Conservation (phyloP, 2,888 invertebrate genomes). For the Itoplectis maculator region DNA sequence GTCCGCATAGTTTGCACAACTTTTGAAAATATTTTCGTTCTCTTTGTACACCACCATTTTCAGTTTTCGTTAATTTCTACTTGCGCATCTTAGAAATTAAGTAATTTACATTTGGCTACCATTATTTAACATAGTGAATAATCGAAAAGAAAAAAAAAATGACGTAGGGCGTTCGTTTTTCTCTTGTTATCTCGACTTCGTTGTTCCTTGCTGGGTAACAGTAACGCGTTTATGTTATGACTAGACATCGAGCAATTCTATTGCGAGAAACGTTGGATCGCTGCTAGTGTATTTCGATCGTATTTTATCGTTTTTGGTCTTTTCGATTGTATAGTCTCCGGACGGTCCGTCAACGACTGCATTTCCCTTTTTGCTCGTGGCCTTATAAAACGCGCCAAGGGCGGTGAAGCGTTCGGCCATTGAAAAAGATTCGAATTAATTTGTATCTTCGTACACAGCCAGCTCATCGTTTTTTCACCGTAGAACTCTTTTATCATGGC, state of each 20-base stretch:
- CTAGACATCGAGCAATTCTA: constrained; percentile 46
- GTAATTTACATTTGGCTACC: constrained; percentile 1
- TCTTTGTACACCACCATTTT: constrained; percentile 20
- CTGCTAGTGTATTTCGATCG: too few relatives aligned
- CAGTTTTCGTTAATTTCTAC: not conserved
- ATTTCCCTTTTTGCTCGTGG: too few relatives aligned
- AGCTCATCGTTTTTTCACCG: too few relatives aligned
- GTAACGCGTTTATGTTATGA: constrained; percentile 33
- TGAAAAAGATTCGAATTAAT: too few relatives aligned
- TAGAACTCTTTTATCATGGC: too few relatives aligned
- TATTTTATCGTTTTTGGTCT: too few relatives aligned
- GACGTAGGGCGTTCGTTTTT: not conserved
- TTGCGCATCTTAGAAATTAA: not conserved
- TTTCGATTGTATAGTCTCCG: too few relatives aligned
- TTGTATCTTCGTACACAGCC: too few relatives aligned
- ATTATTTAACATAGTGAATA: not conserved
- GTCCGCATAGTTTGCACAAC: not conserved
- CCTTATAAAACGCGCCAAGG: too few relatives aligned
- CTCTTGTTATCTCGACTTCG: constrained; percentile 26
- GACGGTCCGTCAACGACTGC: too few relatives aligned
- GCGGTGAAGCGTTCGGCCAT: too few relatives aligned
- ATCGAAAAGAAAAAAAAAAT: not conserved
- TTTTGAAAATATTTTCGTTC: constrained; percentile 11
- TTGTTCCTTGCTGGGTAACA: constrained; percentile 22
- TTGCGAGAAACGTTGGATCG: constrained; percentile 9